These are phyloP conservation scores for Xanthia icteritia DNA, from an alignment of 2,888 invertebrate genomes.

Conservation along the genomic window DNA sequence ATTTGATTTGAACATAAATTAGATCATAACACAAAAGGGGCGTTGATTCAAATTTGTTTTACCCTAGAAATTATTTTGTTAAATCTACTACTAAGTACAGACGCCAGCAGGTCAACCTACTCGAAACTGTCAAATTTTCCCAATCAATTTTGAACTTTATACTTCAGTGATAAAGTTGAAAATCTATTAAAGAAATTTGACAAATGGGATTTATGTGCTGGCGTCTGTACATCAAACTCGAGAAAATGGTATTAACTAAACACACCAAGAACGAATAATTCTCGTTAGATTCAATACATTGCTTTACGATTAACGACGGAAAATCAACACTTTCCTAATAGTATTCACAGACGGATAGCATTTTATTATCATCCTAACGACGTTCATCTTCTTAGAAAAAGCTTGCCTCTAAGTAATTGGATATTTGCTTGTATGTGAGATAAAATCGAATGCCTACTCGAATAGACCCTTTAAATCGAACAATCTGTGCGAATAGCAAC, in stretches of 20 bases:
- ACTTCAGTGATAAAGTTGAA: too few species aligned
- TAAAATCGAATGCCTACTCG: conserved; percentile 77
- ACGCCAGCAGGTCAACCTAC: too few species aligned
- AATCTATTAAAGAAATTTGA: too few species aligned
- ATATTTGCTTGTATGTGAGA: conserved; percentile 80
- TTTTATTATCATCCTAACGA: conserved; percentile 74
- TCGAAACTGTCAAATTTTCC: too few species aligned
- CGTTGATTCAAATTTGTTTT: background rate
- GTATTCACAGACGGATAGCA: conserved; percentile 54
- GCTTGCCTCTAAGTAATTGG: conserved; percentile 84
- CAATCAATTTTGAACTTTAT: too few species aligned
- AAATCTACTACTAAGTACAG: background rate
- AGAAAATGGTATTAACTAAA: background rate
- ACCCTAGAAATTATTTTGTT: background rate
- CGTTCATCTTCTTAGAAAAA: conserved; percentile 71
- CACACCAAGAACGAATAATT: background rate
- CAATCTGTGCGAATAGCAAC: conserved; percentile 64
- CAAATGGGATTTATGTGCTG: too few species aligned
- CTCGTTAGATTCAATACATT: background rate
- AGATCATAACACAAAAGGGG: too few species aligned
- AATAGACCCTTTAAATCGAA: conserved; percentile 76
- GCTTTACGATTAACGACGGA: background rate
- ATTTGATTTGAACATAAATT: background rate
- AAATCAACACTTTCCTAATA: conserved; percentile 46
- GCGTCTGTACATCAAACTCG: too few species aligned